phyloP scores from a whole-genome alignment of 1,140 invertebrate species.

The Drosophila mojavensis region DNA sequence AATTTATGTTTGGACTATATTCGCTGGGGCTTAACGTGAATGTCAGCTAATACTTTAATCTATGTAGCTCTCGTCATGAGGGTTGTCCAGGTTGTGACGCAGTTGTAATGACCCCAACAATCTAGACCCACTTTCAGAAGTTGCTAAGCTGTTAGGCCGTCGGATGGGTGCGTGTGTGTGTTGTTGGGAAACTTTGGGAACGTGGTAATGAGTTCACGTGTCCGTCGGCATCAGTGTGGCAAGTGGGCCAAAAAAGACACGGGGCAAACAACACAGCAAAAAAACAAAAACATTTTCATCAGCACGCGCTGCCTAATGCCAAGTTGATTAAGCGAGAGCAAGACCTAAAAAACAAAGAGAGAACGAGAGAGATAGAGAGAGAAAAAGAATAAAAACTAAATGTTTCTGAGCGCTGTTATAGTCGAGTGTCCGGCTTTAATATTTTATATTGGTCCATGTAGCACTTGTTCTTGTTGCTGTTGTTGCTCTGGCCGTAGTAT shows the following conservation, averaged over 20 bases:
- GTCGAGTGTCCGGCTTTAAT: constrained; percentile 52
- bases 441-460: constrained; percentile 50
- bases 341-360: constrained; percentile 8
- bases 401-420: constrained; percentile 31
- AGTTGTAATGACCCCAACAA: constrained; percentile 1
- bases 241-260: constrained; percentile 14
- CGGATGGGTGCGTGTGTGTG: background rate
- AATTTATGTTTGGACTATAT: background rate
- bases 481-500: constrained; percentile 41
- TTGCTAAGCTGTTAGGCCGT: constrained; percentile 27
- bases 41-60: constrained; percentile 9
- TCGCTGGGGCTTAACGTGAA: background rate
- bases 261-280: no score
- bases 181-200: constrained; percentile 29
- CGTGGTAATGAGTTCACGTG: constrained; percentile 45
- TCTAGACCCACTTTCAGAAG: constrained; percentile 14
- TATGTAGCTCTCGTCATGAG: background rate
- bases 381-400: background rate
- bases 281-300: constrained; percentile 26
- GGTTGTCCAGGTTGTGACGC: background rate
- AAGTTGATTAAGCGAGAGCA: constrained; percentile 38
- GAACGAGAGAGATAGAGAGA: background rate
- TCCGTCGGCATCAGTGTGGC: constrained; percentile 9
- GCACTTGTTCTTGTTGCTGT: constrained; percentile 31
- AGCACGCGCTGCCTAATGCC: constrained; percentile 38